Base-by-base conservation (phyloP, 2,113 vertebrate genomes). In the Cavia porcellus region DNA sequence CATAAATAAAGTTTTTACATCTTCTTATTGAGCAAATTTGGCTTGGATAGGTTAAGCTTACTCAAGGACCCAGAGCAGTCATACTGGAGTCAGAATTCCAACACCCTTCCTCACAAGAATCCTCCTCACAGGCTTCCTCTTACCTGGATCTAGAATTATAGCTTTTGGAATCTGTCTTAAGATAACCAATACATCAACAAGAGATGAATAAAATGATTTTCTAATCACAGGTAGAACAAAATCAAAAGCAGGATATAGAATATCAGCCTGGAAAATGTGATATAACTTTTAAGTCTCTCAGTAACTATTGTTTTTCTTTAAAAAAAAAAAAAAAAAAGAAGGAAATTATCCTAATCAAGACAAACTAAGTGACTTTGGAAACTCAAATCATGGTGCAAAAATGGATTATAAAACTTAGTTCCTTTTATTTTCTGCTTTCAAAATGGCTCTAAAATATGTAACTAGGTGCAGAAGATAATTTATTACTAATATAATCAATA, bases 141-240 rank as follows among this genome's bases (percentile, higher is more conserved):
- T 59, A 52, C 9, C 8, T 47, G 25, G 82, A 35, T 50, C 47
- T 86, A 95, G 64, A n/a, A 72, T 61, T 84, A 47, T 24, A 1
- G 19, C 72, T 72, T 7, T 55, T 83, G 61, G 59, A 64, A 12
- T 68, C 13, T 66, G 22, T 70, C 66, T 77, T 74, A 20, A 38
- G 64, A 74, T 47, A 94, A 5, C 32, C n/a, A 93, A 22, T 32
- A 94, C 7, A 74, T 55, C 42, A 14, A 52, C 15, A 66, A 61
- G 12, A 90, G 82, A 82, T 47, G 4, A 91, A 42, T 61, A 94
- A 91, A 85, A 95, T 52, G 35, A 86, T 28, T 92, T 91, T 93
- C 57, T 35, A 89, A 38, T 12, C 64, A 75, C n/a, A 85, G 11
- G 2, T 81, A 17, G 55, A 86, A 95, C 4, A 93, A 95, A 90